Evolutionary conservation across 2,888 invertebrate species (phyloP).

Genomic region (Aproaerema taeniolella): DNA sequence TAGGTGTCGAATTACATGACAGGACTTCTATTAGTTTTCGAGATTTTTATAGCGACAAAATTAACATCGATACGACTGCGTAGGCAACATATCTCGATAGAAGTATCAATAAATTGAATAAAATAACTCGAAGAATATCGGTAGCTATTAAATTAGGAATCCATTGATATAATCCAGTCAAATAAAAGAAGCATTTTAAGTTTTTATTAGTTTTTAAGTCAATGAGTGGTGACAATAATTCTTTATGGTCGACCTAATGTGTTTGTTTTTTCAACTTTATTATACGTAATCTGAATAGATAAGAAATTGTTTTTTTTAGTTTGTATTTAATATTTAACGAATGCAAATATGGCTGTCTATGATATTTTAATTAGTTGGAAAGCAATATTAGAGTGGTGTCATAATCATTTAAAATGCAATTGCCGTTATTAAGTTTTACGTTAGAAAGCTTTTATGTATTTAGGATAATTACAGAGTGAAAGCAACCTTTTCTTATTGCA

Average conservation of each 20-base stretch:
- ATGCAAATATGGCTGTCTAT: too few relatives aligned
- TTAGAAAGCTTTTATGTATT: too few relatives aligned
- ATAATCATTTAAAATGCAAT: too few relatives aligned
- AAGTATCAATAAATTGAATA: conserved; percentile 46
- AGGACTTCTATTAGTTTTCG: conserved; percentile 53
- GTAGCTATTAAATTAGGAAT: conserved; percentile 22
- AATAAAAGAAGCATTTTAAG: too few relatives aligned
- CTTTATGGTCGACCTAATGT: conserved; percentile 3
- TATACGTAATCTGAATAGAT: too few relatives aligned
- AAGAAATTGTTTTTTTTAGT: too few relatives aligned
- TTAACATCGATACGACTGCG: conserved; percentile 50
- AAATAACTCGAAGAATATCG: conserved; percentile 22
- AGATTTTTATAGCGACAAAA: conserved; percentile 54
- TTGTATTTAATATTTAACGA: too few relatives aligned
- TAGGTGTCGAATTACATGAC: conserved; percentile 63
- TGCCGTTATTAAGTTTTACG: too few relatives aligned
- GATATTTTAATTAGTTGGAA: too few relatives aligned
- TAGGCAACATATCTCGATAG: conserved; percentile 29
- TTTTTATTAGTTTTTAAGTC: conserved; percentile 12
- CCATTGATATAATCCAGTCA: conserved; percentile 16
- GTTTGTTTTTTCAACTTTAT: conserved; percentile 11
- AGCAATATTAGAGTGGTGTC: too few relatives aligned
- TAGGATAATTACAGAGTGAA: too few relatives aligned
- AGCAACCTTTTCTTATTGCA: too few relatives aligned
- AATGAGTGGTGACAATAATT: conserved; percentile 3